Conservation (phyloP, 1,140 invertebrate genomes). For the Cotesia vestalis region DNA sequence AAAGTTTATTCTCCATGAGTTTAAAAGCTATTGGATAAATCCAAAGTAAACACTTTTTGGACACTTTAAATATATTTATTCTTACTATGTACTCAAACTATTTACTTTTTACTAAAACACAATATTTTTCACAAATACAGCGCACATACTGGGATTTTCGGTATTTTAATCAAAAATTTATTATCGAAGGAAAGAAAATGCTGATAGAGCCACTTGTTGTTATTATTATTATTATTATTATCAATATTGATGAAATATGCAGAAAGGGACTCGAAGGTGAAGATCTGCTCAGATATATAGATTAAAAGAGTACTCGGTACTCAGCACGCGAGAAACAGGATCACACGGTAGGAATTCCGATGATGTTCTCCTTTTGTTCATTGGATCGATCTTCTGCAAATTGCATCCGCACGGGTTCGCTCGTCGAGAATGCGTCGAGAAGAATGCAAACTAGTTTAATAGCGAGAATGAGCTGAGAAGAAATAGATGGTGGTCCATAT, state of each 20-base stretch:
- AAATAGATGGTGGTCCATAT: not conserved
- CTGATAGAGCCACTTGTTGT: too few relatives aligned
- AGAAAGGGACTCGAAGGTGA: not conserved
- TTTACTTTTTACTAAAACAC: not conserved
- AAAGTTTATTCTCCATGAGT: conserved; percentile 16
- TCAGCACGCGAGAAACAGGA: conserved; percentile 10
- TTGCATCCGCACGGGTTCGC: conserved; percentile 1
- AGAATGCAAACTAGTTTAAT: conserved; percentile 13
- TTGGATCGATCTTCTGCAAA: conserved; percentile 12
- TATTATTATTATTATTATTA: too few relatives aligned
- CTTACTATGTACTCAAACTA: not conserved
- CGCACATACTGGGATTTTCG: too few relatives aligned
- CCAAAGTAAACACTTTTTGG: not conserved
- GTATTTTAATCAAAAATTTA: too few relatives aligned
- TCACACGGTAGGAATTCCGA: conserved; percentile 4
- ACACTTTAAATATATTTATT: not conserved
- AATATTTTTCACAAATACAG: not conserved
- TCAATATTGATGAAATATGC: not conserved
- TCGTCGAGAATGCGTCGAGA: not conserved
- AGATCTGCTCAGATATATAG: not conserved
- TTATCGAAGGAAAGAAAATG: too few relatives aligned
- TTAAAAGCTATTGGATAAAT: conserved; percentile 1
- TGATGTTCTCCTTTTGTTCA: conserved; percentile 10
- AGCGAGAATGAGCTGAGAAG: not conserved
- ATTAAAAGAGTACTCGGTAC: not conserved